phyloP scores from a whole-genome alignment of 2,797 vertebrate genomes.

The Melopsittacus undulatus region DNA sequence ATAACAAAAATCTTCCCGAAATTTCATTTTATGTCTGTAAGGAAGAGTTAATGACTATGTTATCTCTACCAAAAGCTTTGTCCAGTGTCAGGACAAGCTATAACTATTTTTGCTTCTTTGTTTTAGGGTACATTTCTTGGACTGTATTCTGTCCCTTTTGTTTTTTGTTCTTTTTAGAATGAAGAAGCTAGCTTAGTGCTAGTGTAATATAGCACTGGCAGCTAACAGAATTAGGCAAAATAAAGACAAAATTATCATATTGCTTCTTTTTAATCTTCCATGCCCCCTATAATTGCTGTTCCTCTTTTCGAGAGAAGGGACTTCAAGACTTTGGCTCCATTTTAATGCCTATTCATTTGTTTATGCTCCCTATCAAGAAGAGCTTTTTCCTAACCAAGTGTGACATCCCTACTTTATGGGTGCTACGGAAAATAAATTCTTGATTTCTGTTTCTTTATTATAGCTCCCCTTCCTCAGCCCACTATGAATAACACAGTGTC shows the following conservation, averaged over 20 bases:
- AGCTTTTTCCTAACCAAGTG: neutral
- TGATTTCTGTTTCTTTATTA: neutral
- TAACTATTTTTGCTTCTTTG: neutral
- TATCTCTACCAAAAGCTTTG: neutral
- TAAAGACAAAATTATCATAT: neutral
- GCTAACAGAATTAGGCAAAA: neutral
- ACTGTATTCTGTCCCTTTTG: neutral
- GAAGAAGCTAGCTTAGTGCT: neutral
- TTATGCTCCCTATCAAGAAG: neutral
- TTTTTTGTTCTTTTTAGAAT: neutral
- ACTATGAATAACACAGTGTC: conserved; percentile 18
- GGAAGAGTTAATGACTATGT: neutral
- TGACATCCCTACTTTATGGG: conserved; percentile 20
- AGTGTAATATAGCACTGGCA: neutral
- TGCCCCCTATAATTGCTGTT: neutral
- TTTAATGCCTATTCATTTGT: conserved; percentile 8
- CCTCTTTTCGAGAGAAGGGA: neutral
- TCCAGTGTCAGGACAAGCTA: neutral
- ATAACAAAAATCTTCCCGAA: neutral
- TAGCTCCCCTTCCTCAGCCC: neutral
- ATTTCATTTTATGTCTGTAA: neutral
- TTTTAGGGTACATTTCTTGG: neutral
- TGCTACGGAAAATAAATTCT: conserved; percentile 2
- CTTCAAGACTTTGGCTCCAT: conserved; percentile 12
- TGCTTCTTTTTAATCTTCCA: neutral